Evolutionary conservation across 2,888 invertebrate species (phyloP), one percentile per base, ranked within the genome.

Genomic region (Pegoplata infirma): DNA sequence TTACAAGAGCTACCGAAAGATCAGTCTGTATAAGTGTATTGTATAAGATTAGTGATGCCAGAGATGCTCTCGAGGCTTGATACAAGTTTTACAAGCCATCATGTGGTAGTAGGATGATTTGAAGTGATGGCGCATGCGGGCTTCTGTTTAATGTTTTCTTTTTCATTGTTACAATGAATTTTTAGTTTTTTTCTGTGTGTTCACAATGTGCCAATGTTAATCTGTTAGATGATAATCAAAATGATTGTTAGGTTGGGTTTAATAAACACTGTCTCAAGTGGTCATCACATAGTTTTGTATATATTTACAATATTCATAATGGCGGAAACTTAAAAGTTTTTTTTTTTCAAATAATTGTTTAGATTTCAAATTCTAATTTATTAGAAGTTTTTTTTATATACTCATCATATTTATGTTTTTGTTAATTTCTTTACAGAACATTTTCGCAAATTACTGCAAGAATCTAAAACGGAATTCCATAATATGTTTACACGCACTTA

Each of bases 401-500:
- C 14, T 63, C 14, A 64, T 53, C n/a, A 23, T 49, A 64, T 64
- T 40, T 32, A 73, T 59, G 67, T 16, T 66, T 46, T 47, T 40
- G 78, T 83, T 83, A 82, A 85, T 84, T 91, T 69, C 36, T 75
- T 79, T 91, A n/a, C 94, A 97, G 98, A 94, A 85, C 95, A 96
- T 90, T 98, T 98, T 92, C 93, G 93, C 84, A 94, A 95, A 82
- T 92, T 98, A 84, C 91, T 98, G 89, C 92, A 93, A 83, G 93
- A 94, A 82, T 96, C 97, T 19, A 94, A 95, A 84, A 92, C 92
- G 82, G 97, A 96, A 87, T 97, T 98, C 89, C 97, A 98, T 90
- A 93, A 94, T 80, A 98, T 98, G 98, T 98, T 98, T 91, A 95
- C 95, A 87, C 92, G 94, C 83, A 98, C 98, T 0, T 98, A 98